Percentiles rank a stretch among this genome's conserved stretches.
These are phyloP conservation scores for Metallyticus violacea DNA, from an alignment of 2,888 invertebrate genomes.

Conservation along the genomic window DNA sequence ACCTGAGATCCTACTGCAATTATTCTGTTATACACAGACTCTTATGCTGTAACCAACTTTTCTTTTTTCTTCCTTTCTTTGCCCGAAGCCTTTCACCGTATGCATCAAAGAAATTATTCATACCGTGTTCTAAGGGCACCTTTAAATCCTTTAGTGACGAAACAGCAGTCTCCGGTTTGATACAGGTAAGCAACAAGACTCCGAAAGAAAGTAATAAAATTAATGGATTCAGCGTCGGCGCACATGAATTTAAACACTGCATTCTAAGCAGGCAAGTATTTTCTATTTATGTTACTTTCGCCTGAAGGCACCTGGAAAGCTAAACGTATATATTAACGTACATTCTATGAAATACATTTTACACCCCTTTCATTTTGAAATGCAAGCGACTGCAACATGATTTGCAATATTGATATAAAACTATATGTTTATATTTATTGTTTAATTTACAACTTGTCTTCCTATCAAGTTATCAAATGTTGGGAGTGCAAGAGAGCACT, in stretches of 20 bases:
- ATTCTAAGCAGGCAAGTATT: background rate
- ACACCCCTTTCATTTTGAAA: no score
- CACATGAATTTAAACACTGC: background rate
- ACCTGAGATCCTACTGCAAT: no score
- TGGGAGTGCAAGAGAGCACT: no score
- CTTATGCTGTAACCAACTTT: background rate
- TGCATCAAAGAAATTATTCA: background rate
- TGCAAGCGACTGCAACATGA: no score
- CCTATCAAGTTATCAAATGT: no score
- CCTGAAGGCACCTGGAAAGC: no score
- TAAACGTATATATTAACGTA: no score
- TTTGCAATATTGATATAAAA: no score
- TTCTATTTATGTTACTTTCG: background rate
- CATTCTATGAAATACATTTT: no score
- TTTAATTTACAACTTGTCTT: no score
- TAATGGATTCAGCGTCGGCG: background rate
- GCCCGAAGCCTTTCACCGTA: background rate
- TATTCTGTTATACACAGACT: background rate
- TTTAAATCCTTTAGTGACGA: background rate
- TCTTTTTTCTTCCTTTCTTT: background rate
- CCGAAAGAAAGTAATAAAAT: background rate
- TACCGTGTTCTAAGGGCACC: background rate
- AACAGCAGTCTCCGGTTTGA: background rate
- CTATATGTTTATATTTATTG: no score
- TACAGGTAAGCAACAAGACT: no score